These are phyloP conservation scores for Glossophaga mutica DNA, from an alignment of 2,797 vertebrate genomes.

Conservation along the genomic window DNA sequence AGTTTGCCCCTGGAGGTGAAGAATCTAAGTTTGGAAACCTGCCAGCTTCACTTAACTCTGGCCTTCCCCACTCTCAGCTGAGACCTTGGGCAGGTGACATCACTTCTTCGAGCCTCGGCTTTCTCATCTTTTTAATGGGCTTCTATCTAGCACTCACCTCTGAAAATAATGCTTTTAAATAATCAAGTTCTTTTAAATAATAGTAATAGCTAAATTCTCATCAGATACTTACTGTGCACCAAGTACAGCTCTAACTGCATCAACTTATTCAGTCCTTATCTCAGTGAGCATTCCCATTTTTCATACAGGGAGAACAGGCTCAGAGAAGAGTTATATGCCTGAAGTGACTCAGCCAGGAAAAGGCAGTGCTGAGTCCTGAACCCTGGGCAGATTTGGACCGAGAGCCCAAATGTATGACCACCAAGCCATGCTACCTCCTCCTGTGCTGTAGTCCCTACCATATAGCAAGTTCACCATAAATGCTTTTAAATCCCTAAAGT, in stretches of 20 bases:
- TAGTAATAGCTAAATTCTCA: background rate
- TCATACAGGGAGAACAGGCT: background rate
- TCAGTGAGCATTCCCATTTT: background rate
- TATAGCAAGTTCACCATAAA: background rate
- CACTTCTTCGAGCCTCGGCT: background rate
- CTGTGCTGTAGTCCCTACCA: background rate
- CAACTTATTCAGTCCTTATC: background rate
- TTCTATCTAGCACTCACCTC: background rate
- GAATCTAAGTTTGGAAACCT: background rate
- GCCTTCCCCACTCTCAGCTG: background rate
- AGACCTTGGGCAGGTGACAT: background rate
- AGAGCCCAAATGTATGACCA: background rate
- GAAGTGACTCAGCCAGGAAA: background rate
- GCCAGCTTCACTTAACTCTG: background rate
- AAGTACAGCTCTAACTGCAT: background rate
- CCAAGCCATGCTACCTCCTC: background rate
- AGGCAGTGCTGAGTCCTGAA: background rate
- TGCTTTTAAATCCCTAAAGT: background rate
- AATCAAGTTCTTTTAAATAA: background rate
- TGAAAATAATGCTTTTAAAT: background rate
- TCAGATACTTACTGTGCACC: background rate
- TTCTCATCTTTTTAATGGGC: background rate
- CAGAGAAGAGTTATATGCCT: background rate
- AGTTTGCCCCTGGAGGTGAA: background rate
- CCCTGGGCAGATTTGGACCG: background rate